Percentiles rank a stretch among this genome's conserved stretches.
Conservation (phyloP, 2,888 invertebrate species). For the Arctia plantaginis region DNA sequence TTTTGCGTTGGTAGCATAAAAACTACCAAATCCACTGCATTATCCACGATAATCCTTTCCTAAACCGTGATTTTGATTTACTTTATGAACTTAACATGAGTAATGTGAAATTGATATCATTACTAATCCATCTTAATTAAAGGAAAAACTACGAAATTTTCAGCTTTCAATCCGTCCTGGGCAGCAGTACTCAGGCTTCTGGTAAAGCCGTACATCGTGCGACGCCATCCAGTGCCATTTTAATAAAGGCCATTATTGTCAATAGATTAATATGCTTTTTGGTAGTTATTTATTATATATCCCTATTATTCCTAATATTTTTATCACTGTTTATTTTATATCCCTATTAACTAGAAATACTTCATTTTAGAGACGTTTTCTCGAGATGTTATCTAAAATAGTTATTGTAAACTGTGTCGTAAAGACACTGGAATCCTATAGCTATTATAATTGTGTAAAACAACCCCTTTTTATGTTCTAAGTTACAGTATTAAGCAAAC, state of each 20-base stretch:
- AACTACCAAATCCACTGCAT: not conserved
- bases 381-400: not conserved
- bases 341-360: not conserved
- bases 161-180: not conserved
- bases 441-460: conserved; percentile 5
- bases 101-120: not conserved
- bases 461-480: not conserved
- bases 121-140: not conserved
- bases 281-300: too few relatives aligned
- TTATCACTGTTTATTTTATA: not conserved
- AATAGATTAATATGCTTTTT: not conserved
- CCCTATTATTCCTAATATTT: too few relatives aligned
- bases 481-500: not conserved
- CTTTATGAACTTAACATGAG: not conserved
- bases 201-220: not conserved
- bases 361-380: not conserved
- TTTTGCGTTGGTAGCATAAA: not conserved
- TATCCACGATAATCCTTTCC: not conserved
- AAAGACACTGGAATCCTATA: not conserved
- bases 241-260: not conserved
- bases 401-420: not conserved
- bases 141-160: not conserved
- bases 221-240: not conserved
- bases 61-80: not conserved
- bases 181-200: not conserved